Percentiles rank a stretch among this genome's conserved stretches.
These are phyloP conservation scores for Holacanthella duospinosa DNA, from an alignment of 2,888 invertebrate genomes.

Conservation along the genomic window DNA sequence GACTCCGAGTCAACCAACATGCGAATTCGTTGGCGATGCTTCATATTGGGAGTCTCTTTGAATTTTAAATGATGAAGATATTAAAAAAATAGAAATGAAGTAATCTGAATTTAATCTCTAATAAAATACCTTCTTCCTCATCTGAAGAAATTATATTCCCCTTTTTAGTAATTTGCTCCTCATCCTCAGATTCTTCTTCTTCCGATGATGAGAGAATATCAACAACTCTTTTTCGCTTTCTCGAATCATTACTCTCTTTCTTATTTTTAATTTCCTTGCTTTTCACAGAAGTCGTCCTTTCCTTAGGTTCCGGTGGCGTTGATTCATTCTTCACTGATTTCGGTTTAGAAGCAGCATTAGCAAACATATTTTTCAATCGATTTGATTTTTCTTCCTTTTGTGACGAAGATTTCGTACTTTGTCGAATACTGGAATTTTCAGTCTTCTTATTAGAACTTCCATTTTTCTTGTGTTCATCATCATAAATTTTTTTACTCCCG, in stretches of 20 bases:
- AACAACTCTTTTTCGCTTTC: neutral
- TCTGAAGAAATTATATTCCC: conserved; percentile 9
- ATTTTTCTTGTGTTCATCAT: no score
- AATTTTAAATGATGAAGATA: no score
- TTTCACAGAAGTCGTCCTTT: neutral
- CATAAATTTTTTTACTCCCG: no score
- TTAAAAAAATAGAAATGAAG: no score
- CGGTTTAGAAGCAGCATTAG: conserved; percentile 18
- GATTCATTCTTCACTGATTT: neutral
- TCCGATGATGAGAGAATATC: neutral
- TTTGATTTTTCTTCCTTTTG: conserved; percentile 12
- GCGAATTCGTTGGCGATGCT: neutral
- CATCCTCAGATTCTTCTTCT: neutral
- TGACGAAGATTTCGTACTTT: no score
- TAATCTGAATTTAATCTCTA: neutral
- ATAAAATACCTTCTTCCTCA: conserved; percentile 19
- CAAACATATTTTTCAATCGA: conserved; percentile 23
- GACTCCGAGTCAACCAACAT: conserved; percentile 22
- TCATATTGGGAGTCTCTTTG: neutral
- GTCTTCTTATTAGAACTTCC: no score
- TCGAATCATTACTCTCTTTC: neutral
- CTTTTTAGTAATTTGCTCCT: conserved; percentile 2
- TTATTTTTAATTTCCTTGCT: neutral
- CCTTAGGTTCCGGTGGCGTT: conserved; percentile 6
- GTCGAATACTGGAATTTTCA: no score